Percentiles rank a stretch among this genome's conserved stretches.
Conservation (phyloP, 2,888 invertebrate species). For the Meghimatium bilineatum region DNA sequence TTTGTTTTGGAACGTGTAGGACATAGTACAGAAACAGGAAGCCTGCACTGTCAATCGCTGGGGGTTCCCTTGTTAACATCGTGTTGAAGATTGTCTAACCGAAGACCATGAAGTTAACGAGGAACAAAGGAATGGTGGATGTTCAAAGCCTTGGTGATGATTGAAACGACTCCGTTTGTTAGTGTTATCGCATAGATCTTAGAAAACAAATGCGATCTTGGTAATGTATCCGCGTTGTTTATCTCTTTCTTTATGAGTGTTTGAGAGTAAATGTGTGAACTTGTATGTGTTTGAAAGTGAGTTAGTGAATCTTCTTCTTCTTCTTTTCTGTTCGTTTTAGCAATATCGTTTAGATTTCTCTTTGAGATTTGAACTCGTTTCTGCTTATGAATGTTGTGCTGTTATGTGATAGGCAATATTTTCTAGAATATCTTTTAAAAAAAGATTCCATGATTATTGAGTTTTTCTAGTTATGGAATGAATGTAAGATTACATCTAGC, state of each 20-base stretch:
- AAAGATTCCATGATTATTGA: too few relatives aligned
- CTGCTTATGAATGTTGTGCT: too few relatives aligned
- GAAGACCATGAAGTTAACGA: slow-evolving; percentile 15
- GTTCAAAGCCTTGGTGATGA: background rate
- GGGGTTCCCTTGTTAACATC: slow-evolving; percentile 16
- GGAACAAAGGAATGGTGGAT: slow-evolving; percentile 20
- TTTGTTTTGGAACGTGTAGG: slow-evolving; percentile 1
- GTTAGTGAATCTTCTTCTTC: too few relatives aligned
- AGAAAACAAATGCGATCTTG: background rate
- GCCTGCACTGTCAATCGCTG: background rate
- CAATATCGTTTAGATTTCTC: too few relatives aligned
- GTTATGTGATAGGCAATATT: too few relatives aligned
- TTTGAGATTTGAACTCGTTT: too few relatives aligned
- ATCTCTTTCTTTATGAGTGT: background rate
- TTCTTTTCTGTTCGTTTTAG: too few relatives aligned
- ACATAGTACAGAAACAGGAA: background rate
- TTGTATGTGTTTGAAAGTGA: too few relatives aligned
- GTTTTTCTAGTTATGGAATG: too few relatives aligned
- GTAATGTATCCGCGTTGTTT: background rate
- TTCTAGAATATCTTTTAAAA: too few relatives aligned
- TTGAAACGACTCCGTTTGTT: slow-evolving; percentile 25
- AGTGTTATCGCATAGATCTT: slow-evolving; percentile 28
- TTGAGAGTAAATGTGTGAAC: background rate
- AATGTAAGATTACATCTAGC: too few relatives aligned
- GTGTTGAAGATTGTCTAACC: background rate